phyloP scores from a whole-genome alignment of 1,140 invertebrate genomes.

The Drosophila ercepeae region DNA sequence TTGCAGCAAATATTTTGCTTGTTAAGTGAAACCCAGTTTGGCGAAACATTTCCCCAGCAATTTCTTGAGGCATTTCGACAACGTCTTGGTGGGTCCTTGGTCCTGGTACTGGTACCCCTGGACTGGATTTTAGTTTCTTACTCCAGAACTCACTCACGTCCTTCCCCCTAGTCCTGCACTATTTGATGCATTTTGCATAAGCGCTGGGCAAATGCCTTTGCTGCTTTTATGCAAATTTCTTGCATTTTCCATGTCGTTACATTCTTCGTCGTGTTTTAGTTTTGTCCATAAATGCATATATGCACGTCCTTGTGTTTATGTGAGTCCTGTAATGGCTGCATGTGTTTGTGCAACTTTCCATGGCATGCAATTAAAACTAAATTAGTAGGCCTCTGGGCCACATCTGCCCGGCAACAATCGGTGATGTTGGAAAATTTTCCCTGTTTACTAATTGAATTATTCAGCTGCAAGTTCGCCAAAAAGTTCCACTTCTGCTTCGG shows the following conservation, averaged over 20 bases:
- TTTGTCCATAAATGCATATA: slow-evolving; percentile 43
- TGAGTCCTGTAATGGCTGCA: not conserved
- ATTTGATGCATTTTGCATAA: slow-evolving; percentile 80
- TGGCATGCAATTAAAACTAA: slow-evolving; percentile 80
- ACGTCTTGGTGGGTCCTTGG: slow-evolving; percentile 47
- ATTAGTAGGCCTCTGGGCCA: slow-evolving; percentile 76
- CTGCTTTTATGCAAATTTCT: slow-evolving; percentile 80
- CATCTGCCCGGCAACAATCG: slow-evolving; percentile 30
- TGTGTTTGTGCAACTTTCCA: slow-evolving; percentile 28
- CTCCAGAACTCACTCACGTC: slow-evolving; percentile 16
- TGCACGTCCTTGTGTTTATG: slow-evolving; percentile 22
- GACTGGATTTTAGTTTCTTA: slow-evolving; percentile 57
- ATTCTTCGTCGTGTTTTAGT: slow-evolving; percentile 63
- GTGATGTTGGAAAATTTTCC: slow-evolving; percentile 39
- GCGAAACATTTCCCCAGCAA: slow-evolving; percentile 65
- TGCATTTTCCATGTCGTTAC: slow-evolving; percentile 78
- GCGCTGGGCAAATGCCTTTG: slow-evolving; percentile 79
- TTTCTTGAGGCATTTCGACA: slow-evolving; percentile 71
- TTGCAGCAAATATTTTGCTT: slow-evolving; percentile 82
- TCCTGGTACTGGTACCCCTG: slow-evolving; percentile 9
- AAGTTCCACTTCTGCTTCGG: slow-evolving; percentile 17
- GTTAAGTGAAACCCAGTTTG: slow-evolving; percentile 80
- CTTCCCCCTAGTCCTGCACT: slow-evolving; percentile 19
- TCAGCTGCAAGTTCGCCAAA: slow-evolving; percentile 64
- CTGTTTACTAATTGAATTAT: slow-evolving; percentile 75